A percentile compares a stretch with the other conserved stretches of the same genome.
Conservation (phyloP, 2,113 vertebrate species). For the Uria aalge region DNA sequence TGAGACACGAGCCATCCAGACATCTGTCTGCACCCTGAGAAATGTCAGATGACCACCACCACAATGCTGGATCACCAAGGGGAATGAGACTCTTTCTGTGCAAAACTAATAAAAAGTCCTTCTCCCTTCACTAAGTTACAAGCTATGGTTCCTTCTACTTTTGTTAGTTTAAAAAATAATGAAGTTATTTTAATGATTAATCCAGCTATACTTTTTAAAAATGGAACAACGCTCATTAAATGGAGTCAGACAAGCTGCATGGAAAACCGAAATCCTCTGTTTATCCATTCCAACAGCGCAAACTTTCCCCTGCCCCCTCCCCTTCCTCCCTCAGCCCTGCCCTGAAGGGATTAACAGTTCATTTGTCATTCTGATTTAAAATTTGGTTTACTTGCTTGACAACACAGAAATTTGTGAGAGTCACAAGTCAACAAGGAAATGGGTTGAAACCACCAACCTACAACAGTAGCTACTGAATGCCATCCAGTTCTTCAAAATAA, state of each 20-base stretch:
- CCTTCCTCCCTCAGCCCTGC: background rate
- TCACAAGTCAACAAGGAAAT: conserved; percentile 6
- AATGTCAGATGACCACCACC: background rate
- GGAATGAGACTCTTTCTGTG: background rate
- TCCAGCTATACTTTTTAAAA: background rate
- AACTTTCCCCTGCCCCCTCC: background rate
- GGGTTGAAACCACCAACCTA: background rate
- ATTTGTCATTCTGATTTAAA: conserved; percentile 30
- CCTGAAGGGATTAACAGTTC: conserved; percentile 33
- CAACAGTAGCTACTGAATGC: background rate
- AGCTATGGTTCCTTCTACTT: background rate
- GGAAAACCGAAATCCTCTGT: conserved; percentile 3
- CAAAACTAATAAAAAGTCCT: background rate
- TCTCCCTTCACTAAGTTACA: background rate
- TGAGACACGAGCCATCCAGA: background rate
- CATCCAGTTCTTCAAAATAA: background rate
- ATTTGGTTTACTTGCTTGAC: conserved; percentile 1
- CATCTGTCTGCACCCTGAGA: background rate
- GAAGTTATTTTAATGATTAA: background rate
- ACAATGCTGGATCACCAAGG: background rate
- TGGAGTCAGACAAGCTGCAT: background rate
- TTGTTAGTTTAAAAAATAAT: background rate
- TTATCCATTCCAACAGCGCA: background rate
- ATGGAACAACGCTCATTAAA: background rate
- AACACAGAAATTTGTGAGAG: background rate